phyloP scores from a whole-genome alignment of 2,797 vertebrate genomes.

The Graptemys geographica region DNA sequence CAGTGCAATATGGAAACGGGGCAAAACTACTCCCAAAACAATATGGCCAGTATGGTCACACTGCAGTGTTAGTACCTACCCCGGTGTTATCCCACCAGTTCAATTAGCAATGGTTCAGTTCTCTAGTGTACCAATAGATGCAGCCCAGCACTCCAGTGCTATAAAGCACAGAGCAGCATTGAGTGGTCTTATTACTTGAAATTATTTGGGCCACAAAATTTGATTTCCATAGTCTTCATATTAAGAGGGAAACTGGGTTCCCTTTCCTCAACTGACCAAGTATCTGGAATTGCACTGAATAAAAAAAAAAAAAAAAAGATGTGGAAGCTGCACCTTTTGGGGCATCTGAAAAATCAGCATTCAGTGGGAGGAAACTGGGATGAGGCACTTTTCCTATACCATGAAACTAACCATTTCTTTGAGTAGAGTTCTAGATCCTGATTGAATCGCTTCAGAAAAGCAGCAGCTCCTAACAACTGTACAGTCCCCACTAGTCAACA shows the following conservation, averaged over 20 bases:
- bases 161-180: background rate
- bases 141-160: background rate
- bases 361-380: background rate
- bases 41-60: background rate
- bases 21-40: background rate
- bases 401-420: conserved; percentile 19
- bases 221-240: background rate
- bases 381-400: conserved; percentile 35
- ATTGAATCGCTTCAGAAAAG: too few relatives aligned
- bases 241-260: accelerated
- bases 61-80: background rate
- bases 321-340: conserved; percentile 28
- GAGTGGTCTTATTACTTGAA: background rate
- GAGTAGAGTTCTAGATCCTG: conserved; percentile 24
- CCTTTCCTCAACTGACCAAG: background rate
- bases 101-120: background rate
- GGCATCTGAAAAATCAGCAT: conserved; percentile 3
- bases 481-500: background rate
- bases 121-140: background rate
- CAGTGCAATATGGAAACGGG: background rate
- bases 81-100: background rate
- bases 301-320: background rate
- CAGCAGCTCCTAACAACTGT: too few relatives aligned
- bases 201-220: background rate
- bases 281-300: background rate